These are phyloP conservation scores for Polypedilum vanderplanki DNA, from an alignment of 1,140 invertebrate genomes.

Conservation along the genomic window DNA sequence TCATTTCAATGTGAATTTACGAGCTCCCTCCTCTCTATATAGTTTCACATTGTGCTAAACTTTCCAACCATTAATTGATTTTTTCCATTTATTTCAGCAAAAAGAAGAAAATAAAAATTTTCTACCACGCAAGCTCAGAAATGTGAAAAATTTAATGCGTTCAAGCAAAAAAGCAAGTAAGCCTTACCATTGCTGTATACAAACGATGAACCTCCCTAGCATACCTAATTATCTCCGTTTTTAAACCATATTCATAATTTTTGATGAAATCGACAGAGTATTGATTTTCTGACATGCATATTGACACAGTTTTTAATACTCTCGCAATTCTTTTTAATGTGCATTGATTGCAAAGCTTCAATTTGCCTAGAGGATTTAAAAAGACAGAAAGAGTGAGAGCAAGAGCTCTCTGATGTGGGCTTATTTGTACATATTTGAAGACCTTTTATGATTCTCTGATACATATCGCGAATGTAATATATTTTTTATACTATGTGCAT, in stretches of 20 bases:
- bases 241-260: background rate
- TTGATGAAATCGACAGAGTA: background rate
- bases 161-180: background rate
- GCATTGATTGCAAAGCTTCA: background rate
- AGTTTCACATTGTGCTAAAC: background rate
- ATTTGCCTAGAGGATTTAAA: background rate
- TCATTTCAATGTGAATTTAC: background rate
- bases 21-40: background rate
- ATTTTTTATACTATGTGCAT: background rate
- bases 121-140: background rate
- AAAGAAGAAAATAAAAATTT: background rate
- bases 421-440: background rate
- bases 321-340: background rate
- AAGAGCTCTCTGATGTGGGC: background rate
- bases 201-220: background rate
- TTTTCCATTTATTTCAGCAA: background rate
- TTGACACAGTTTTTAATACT: background rate
- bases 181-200: background rate
- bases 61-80: conserved; percentile 9
- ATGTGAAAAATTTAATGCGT: background rate
- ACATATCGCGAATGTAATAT: conserved; percentile 7
- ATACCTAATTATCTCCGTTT: background rate
- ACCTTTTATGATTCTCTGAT: conserved; percentile 18
- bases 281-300: background rate
- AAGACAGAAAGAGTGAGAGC: too few species aligned